phyloP scores from a whole-genome alignment of 2,113 vertebrate genomes.

The Setophaga kirtlandii region DNA sequence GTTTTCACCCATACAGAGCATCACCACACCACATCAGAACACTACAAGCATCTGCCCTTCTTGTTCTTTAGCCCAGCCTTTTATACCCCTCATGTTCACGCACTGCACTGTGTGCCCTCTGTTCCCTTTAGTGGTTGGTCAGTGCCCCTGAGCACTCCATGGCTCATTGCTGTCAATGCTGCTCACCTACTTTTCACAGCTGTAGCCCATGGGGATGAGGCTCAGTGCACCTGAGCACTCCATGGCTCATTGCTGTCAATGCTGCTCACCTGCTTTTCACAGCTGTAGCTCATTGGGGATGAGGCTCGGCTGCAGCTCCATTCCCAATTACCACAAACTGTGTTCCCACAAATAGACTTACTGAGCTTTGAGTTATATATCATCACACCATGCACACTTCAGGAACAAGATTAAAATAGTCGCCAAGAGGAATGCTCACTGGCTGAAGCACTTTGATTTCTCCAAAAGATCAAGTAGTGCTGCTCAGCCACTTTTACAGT shows the following conservation, averaged over 20 bases:
- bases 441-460: neutral
- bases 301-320: neutral
- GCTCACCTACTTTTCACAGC: neutral
- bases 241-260: neutral
- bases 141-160: neutral
- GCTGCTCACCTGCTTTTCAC: neutral
- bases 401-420: neutral
- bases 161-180: neutral
- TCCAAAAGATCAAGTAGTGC: neutral
- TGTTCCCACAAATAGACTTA: neutral
- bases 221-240: neutral
- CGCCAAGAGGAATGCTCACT: neutral
- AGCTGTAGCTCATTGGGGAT: neutral
- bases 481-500: neutral
- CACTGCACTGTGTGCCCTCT: neutral
- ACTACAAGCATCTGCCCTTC: neutral
- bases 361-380: neutral
- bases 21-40: neutral
- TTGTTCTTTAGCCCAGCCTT: neutral
- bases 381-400: neutral
- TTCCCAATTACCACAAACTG: neutral
- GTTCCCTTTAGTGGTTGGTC: neutral
- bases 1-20: neutral
- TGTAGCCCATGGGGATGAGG: neutral
- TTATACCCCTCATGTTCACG: neutral